phyloP scores from a whole-genome alignment of 2,113 vertebrate genomes.

The Xenopus laevis region DNA sequence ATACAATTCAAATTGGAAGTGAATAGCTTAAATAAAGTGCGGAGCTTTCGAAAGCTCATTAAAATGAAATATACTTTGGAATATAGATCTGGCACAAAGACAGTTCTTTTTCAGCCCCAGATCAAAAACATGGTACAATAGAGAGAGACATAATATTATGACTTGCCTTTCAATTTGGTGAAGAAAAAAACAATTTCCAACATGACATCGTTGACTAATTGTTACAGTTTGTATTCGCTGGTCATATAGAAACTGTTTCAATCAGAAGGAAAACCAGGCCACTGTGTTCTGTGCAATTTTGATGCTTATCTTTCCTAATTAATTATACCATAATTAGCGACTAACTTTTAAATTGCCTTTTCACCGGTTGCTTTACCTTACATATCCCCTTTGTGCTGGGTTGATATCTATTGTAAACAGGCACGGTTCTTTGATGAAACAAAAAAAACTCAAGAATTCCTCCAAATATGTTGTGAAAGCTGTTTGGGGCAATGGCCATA shows the following conservation, averaged over 20 bases:
- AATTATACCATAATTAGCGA: slow-evolving; percentile 40
- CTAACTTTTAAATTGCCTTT: slow-evolving; percentile 40
- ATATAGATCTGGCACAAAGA: neutral
- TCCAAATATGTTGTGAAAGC: slow-evolving; percentile 35
- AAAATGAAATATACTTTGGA: neutral
- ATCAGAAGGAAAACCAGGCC: neutral
- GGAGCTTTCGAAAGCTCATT: neutral
- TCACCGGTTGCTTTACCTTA: slow-evolving; percentile 25
- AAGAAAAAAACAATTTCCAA: too few species aligned
- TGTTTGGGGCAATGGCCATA: slow-evolving; percentile 44
- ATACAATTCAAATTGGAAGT: neutral
- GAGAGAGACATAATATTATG: neutral
- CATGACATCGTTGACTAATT: neutral
- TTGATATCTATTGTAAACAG: slow-evolving; percentile 48
- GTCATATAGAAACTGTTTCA: neutral
- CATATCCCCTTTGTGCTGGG: neutral
- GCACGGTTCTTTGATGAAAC: slow-evolving; percentile 46
- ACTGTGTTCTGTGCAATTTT: neutral
- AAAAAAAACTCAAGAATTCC: slow-evolving; percentile 40
- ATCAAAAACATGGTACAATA: neutral
- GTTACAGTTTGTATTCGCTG: neutral
- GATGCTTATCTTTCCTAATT: slow-evolving; percentile 15
- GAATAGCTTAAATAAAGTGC: neutral
- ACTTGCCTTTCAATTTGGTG: too few species aligned
- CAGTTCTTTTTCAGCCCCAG: neutral